Conservation (phyloP, 2,797 vertebrate species). For the Echiichthys vipera region DNA sequence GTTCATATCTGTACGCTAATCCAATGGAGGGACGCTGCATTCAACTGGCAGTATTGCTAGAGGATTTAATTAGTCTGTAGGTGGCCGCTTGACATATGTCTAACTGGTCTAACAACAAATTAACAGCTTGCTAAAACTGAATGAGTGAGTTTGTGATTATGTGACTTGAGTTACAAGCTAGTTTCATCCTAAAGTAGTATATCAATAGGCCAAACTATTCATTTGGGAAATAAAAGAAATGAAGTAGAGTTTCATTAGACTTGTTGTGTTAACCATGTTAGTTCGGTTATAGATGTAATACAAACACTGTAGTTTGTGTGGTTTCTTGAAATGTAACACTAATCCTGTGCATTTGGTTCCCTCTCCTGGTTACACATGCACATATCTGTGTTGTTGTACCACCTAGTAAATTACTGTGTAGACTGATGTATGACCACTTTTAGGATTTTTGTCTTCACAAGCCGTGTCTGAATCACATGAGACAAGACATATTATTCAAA, state of each 20-base stretch:
- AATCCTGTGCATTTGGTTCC: constrained; percentile 10
- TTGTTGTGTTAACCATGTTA: neutral
- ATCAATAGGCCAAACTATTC: neutral
- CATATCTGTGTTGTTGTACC: fast-evolving
- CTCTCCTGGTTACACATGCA: constrained; percentile 48
- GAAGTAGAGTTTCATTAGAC: neutral
- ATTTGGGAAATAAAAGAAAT: neutral
- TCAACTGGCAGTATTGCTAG: neutral
- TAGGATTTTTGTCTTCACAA: neutral
- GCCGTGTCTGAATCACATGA: neutral
- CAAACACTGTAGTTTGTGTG: neutral
- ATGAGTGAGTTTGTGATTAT: neutral
- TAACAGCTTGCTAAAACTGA: neutral
- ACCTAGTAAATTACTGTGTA: neutral
- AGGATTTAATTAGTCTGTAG: neutral
- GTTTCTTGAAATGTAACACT: neutral
- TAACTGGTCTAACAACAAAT: neutral
- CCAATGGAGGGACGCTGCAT: no score
- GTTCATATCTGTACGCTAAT: no score
- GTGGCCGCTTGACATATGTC: neutral
- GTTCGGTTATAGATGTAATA: neutral
- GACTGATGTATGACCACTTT: neutral
- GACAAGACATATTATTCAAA: constrained; percentile 19
- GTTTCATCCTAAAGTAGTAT: neutral
- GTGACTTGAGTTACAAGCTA: neutral